These are phyloP conservation scores for Galleria mellonella DNA, from an alignment of 1,140 invertebrate species.

Conservation along the genomic window DNA sequence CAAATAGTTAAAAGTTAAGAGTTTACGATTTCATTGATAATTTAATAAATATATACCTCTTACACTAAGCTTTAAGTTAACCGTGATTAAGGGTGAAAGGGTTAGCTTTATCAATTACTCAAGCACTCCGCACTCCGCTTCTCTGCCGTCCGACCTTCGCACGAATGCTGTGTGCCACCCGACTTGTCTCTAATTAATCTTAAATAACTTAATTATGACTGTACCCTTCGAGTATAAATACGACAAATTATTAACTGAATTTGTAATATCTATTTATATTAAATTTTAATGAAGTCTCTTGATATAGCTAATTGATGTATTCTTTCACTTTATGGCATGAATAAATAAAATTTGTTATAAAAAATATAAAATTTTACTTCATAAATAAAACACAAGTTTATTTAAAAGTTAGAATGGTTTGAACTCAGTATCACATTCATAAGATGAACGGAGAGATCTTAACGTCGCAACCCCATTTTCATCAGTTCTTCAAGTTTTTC, in stretches of 20 bases:
- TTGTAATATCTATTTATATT: neutral
- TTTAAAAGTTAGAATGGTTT: constrained; percentile 26
- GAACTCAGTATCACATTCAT: constrained; percentile 46
- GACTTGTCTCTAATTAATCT: constrained; percentile 43
- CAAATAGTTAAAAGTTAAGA: neutral
- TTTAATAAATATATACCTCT: constrained; percentile 34
- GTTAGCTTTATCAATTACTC: constrained; percentile 53
- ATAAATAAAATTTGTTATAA: too few species aligned
- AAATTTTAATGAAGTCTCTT: neutral
- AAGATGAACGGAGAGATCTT: constrained; percentile 43
- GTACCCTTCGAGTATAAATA: constrained; percentile 24
- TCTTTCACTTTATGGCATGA: neutral
- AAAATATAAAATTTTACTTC: neutral
- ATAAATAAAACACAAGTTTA: constrained; percentile 19
- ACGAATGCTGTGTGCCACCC: constrained; percentile 5
- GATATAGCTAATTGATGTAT: neutral
- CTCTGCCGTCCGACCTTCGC: constrained; percentile 12
- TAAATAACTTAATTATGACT: constrained; percentile 52
- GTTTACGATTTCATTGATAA: constrained; percentile 22
- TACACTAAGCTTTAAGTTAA: constrained; percentile 26
- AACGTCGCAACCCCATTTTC: constrained; percentile 53
- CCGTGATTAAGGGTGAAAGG: constrained; percentile 33
- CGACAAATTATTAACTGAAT: constrained; percentile 14
- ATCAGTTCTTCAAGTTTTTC: constrained; percentile 70
- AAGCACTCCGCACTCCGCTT: constrained; percentile 25